phyloP scores from a whole-genome alignment of 92 coral and sea anemone genomes.

The Actinostola sp. region DNA sequence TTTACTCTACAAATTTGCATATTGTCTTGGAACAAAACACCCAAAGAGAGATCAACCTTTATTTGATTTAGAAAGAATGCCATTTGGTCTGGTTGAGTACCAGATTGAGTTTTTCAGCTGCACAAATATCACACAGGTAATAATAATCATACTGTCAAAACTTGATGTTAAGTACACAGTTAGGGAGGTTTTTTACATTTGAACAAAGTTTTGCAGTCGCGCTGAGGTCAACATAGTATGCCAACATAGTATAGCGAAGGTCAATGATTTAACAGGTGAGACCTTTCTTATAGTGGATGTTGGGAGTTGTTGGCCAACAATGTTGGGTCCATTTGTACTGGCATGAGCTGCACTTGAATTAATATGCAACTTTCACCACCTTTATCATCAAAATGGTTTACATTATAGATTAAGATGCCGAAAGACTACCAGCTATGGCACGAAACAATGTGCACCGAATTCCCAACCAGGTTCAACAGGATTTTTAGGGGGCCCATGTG shows the following conservation, averaged over 20 bases:
- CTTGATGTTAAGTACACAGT: background rate
- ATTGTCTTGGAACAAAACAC: conserved; percentile 28
- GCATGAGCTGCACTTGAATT: background rate
- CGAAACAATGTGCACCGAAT: conserved; percentile 75
- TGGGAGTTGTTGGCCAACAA: no score
- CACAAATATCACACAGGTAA: conserved; percentile 54
- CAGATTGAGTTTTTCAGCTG: conserved; percentile 65
- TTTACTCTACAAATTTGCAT: conserved; percentile 61
- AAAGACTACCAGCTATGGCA: conserved; percentile 56
- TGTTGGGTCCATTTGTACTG: no score
- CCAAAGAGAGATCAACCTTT: conserved; percentile 35
- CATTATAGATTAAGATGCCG: conserved; percentile 47
- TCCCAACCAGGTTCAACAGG: conserved; percentile 62
- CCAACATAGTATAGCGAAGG: no score
- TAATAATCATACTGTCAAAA: background rate
- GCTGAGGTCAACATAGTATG: background rate
- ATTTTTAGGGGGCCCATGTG: conserved; percentile 85
- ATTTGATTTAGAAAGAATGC: conserved; percentile 56
- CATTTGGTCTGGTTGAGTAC: conserved; percentile 76
- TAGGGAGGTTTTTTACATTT: background rate
- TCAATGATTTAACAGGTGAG: no score
- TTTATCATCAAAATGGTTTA: background rate
- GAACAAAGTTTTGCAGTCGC: no score
- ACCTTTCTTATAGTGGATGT: no score
- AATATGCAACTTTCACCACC: background rate